These are phyloP conservation scores for Amiota minor DNA, from an alignment of 2,888 invertebrate species.

Conservation along the genomic window DNA sequence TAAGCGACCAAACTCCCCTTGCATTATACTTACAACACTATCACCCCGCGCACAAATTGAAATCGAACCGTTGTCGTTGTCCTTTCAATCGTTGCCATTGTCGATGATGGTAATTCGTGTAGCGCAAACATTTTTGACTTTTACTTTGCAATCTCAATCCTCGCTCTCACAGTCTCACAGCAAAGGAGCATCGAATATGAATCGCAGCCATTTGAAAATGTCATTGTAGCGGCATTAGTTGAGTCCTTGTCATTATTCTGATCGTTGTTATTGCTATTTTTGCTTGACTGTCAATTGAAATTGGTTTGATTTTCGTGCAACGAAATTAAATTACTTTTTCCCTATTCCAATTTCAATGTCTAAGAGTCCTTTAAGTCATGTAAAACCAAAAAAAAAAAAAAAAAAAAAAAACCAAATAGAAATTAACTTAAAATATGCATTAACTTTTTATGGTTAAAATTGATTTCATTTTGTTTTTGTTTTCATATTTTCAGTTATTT, in stretches of 20 bases:
- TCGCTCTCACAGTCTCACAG: not conserved
- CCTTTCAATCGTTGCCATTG: slow-evolving; percentile 7
- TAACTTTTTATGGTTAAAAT: not conserved
- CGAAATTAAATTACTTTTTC: slow-evolving; percentile 49
- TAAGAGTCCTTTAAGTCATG: not conserved
- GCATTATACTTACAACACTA: slow-evolving; percentile 29
- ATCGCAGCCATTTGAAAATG: slow-evolving; percentile 21
- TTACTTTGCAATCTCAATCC: slow-evolving; percentile 41
- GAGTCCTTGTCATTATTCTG: slow-evolving; percentile 6
- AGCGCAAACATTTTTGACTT: slow-evolving; percentile 41
- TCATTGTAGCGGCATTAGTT: slow-evolving; percentile 17
- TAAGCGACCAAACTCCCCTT: slow-evolving; percentile 33
- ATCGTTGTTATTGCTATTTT: slow-evolving; percentile 31
- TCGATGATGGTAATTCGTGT: slow-evolving; percentile 43
- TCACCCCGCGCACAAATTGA: slow-evolving; percentile 51
- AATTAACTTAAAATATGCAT: not conserved
- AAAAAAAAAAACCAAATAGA: no score
- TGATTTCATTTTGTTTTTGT: slow-evolving; percentile 14
- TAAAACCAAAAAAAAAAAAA: slow-evolving; percentile 5
- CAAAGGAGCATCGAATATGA: not conserved
- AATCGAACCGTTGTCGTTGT: slow-evolving; percentile 45
- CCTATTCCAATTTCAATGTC: not conserved
- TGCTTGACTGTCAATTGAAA: slow-evolving; percentile 51
- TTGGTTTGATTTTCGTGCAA: slow-evolving; percentile 48
- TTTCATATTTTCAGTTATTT: slow-evolving; percentile 25